Base-by-base conservation (phyloP, 2,113 vertebrate genomes). In the Marcusenius ussheri region DNA sequence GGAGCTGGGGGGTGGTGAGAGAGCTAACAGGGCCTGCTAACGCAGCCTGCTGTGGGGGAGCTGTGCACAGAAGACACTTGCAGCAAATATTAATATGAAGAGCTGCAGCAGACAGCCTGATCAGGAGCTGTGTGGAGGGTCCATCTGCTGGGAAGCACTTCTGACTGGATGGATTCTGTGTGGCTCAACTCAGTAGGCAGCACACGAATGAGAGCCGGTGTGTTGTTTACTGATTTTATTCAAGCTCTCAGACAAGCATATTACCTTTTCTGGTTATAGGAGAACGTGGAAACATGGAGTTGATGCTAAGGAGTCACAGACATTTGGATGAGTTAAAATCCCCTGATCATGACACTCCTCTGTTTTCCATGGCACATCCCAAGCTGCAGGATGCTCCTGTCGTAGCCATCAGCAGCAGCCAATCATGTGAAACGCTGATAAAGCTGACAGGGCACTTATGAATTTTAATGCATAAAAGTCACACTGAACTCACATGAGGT, bases 61-160 rank as follows among this genome's bases (percentile, higher is more conserved):
- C 42, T 13, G 45, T 24, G 83, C 42, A 83, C 80, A 83, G 83
- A 9, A 47, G 21, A 47, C 45, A 84, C 45, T 45, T 47, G 45
- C 83, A n/a, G 83, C 39, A 84, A 24, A 47, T 84, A n/a, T 84
- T 84, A 84, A 84, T 84, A 84, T 47, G 83, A 84, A 13, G 83
- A n/a, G 21, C 83, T 84, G 15, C 83, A 84, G 39, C 8, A 47
- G 83, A 46, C 39, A 46, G 39, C 45, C 39, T 21, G 83, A 42
- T n/a, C 74, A 19, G 83, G 39, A 84, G 45, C 83, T 84, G 45
- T 42, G 24, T 80, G 74, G 74, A 42, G 15, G 74, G 35, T 19
- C 35, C 35, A 42, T 42, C 74, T 80, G 83, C 31, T 19, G 19
- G 0, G 5, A 7, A 39, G 19, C 5, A n/a, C 21, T n/a, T 45